Evolutionary conservation across 1,140 invertebrate genomes (phyloP).

Genomic region (Cydia strobilella): DNA sequence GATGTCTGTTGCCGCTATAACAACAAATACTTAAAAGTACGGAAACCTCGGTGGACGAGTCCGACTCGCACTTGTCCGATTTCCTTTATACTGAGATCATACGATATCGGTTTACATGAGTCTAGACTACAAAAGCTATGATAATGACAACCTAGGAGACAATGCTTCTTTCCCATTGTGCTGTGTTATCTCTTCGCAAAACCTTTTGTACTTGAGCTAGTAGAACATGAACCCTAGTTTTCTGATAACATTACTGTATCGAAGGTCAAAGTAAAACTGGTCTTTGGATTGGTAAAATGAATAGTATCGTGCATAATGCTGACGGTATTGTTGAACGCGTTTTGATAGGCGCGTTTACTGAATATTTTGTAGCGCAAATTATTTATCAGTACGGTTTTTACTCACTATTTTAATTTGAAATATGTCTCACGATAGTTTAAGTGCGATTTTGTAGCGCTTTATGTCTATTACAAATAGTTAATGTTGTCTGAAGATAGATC

Average conservation of each 20-base stretch:
- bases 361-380: not conserved
- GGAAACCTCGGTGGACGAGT: too few relatives aligned
- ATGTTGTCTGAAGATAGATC: not conserved
- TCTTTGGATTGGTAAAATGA: not conserved
- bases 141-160: not conserved
- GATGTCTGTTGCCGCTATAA: too few relatives aligned
- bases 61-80: too few relatives aligned
- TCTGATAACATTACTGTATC: not conserved
- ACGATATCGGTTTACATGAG: not conserved
- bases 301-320: not conserved
- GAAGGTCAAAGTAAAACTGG: not conserved
- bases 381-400: too few relatives aligned
- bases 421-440: too few relatives aligned
- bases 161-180: not conserved
- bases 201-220: not conserved
- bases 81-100: too few relatives aligned
- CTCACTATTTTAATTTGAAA: too few relatives aligned
- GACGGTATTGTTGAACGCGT: not conserved
- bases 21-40: too few relatives aligned
- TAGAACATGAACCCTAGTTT: not conserved
- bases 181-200: not conserved
- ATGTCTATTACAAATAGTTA: not conserved
- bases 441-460: not conserved
- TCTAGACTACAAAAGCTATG: not conserved
- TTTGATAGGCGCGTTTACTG: not conserved